phyloP scores from a whole-genome alignment of 2,113 vertebrate species.

The Coracopsis vasa region DNA sequence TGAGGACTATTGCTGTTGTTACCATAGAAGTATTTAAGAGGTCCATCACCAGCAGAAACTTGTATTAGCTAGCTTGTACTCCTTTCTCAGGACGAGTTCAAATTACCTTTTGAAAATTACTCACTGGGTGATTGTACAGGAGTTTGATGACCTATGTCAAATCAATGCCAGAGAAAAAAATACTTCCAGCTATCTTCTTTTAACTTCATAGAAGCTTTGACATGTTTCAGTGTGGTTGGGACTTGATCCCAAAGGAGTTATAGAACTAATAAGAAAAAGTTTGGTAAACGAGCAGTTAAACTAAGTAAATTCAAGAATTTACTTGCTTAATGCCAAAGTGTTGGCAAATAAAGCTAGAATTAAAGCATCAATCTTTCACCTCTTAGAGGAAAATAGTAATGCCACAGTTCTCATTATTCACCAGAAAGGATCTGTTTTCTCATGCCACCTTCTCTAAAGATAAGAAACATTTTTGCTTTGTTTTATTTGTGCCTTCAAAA shows the following conservation, averaged over 20 bases:
- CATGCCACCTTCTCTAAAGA: background rate
- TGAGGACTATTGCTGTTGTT: background rate
- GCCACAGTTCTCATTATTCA: background rate
- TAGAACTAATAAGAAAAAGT: background rate
- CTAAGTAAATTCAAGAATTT: background rate
- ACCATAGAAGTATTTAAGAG: background rate
- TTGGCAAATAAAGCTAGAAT: background rate
- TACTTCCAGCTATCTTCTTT: background rate
- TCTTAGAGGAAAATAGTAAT: background rate
- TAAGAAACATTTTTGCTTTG: background rate
- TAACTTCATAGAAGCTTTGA: background rate
- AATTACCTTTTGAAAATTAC: background rate
- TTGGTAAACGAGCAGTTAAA: background rate
- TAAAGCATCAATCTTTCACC: background rate
- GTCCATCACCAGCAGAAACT: background rate
- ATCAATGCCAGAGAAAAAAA: background rate
- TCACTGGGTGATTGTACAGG: background rate
- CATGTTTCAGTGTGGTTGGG: background rate
- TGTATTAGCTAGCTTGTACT: background rate
- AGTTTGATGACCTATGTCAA: background rate
- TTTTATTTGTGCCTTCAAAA: background rate
- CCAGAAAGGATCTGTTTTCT: background rate
- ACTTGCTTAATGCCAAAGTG: background rate
- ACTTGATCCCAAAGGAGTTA: background rate
- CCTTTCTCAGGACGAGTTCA: background rate